Base-by-base conservation (phyloP, 2,797 vertebrate genomes). In the Glyptemys insculpta region DNA sequence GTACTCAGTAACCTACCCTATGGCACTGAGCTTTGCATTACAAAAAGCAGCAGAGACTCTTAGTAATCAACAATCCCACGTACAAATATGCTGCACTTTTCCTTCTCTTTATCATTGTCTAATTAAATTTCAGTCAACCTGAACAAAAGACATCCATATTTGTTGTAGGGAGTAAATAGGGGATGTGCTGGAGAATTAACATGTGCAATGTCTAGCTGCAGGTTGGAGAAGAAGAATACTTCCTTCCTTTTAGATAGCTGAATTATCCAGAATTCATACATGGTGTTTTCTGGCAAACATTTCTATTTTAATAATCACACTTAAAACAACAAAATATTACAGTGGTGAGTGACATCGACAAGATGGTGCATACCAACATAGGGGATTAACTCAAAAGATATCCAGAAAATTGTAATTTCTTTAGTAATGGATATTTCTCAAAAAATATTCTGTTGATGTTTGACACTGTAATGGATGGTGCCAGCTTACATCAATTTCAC, bases 81-180 rank as follows among this genome's bases (percentile, higher is more conserved):
- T 83, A 85, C 65, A 79, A 54, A 50, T 19, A 44, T 44, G 1
- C 68, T 57, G 74, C 81, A 25, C 78, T 93, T 96, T 94, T 23
- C 72, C 85, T 97, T 96, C 90, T 89, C 91, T 97, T 97, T 96
- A 93, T 97, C 92, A 80, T 79, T 81, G 87, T 95, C 96, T 97
- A 93, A 96, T 96, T 97, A 97, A 96, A 95, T 94, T 94, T 89
- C 94, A 97, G 93, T 87, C 96, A 97, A 91, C 85, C 85, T 94
- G 92, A 97, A 95, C 90, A 94, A 72, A 93, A 88, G 91, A 93
- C 83, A 85, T 86, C 96, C 78, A 10, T 83, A 87, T 87, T 89
- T 93, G 74, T 93, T 92, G 83, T 86, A 81, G 74, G 83, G 78
- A 92, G 83, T 91, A 91, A 95, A 91, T 93, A 93, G 81, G 41